phyloP scores from a whole-genome alignment of 2,113 vertebrate genomes.

The Entomyzon cyanotis region DNA sequence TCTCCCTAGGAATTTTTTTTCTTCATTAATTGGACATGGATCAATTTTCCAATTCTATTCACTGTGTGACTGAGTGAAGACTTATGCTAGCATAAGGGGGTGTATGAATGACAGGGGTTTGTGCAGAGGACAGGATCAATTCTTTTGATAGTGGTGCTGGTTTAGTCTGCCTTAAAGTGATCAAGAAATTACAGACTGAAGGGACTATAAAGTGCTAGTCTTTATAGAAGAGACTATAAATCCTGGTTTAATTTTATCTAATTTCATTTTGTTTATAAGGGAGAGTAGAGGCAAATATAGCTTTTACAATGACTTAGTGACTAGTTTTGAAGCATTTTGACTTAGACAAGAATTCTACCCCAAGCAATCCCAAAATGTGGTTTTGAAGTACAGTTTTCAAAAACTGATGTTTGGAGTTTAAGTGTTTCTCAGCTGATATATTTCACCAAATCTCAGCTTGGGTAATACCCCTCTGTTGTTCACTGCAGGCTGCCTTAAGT shows the following conservation, averaged over 20 bases:
- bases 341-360: background rate
- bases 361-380: background rate
- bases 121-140: background rate
- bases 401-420: background rate
- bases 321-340: background rate
- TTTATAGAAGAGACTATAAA: background rate
- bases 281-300: background rate
- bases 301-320: background rate
- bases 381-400: background rate
- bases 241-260: background rate
- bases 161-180: background rate
- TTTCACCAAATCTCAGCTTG: background rate
- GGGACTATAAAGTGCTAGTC: background rate
- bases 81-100: background rate
- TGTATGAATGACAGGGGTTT: background rate
- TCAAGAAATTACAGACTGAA: background rate
- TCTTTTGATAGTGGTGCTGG: background rate
- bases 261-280: background rate
- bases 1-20: background rate
- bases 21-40: background rate
- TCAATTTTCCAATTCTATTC: conserved; percentile 41
- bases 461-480: background rate
- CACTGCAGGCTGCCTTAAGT: background rate
- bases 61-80: background rate
- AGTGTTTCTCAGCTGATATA: background rate